phyloP scores from a whole-genome alignment of 2,888 invertebrate species.

The Keiferia lycopersicella region DNA sequence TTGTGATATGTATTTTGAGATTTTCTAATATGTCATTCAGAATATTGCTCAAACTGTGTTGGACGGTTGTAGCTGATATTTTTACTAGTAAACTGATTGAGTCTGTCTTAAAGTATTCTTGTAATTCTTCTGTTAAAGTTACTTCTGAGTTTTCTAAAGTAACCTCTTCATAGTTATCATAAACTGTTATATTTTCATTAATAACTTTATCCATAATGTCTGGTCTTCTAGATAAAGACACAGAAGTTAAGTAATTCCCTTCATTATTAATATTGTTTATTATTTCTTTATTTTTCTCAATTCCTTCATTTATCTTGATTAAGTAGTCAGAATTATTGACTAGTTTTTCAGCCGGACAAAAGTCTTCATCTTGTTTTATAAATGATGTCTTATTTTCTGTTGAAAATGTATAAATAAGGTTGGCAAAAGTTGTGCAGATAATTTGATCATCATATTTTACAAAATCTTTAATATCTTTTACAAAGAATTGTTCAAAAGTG shows the following conservation, averaged over 20 bases:
- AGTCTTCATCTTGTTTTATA: slow-evolving; percentile 39
- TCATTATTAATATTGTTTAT: slow-evolving; percentile 51
- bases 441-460: slow-evolving; percentile 49
- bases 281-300: slow-evolving; percentile 51
- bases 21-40: slow-evolving; percentile 48
- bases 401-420: slow-evolving; percentile 56
- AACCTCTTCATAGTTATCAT: slow-evolving; percentile 59
- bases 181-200: slow-evolving; percentile 45
- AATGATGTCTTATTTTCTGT: slow-evolving; percentile 49
- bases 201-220: slow-evolving; percentile 59
- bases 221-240: slow-evolving; percentile 61
- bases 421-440: slow-evolving; percentile 61
- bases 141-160: slow-evolving; percentile 44
- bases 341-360: slow-evolving; percentile 52
- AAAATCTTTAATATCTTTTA: slow-evolving; percentile 61
- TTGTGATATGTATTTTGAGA: slow-evolving; percentile 55
- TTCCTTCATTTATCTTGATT: slow-evolving; percentile 52
- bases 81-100: slow-evolving; percentile 52
- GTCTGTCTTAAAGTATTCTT: slow-evolving; percentile 53
- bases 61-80: slow-evolving; percentile 43
- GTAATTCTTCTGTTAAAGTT: slow-evolving; percentile 51
- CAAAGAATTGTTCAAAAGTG: slow-evolving; percentile 50
- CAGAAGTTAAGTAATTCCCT: slow-evolving; percentile 54
- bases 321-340: slow-evolving; percentile 55
- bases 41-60: slow-evolving; percentile 48